Evolutionary conservation across 2,888 invertebrate genomes (phyloP), one percentile per base, ranked within the genome.

Genomic region (Drosophila flavopinicola): DNA sequence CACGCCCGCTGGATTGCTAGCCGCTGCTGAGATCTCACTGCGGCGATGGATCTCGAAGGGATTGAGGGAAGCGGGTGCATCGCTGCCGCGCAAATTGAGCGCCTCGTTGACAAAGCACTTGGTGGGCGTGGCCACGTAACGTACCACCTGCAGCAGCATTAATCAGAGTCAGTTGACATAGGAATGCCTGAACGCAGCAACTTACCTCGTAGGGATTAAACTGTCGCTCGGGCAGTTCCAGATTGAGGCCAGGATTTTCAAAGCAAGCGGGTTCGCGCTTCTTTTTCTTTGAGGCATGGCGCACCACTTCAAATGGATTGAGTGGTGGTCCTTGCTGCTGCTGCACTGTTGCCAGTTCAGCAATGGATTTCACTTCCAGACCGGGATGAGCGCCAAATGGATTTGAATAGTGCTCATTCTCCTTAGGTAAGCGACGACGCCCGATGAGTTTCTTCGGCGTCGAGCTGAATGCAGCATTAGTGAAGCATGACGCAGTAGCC

Each of bases 121-220:
- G 23, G 58, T 27, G 29, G 68, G 54, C 35, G 67, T 38, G 24
- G 63, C 35, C 27, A 53, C 27, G 27, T 27, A 11, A 37, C 85
- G 57, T 64, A 85, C 41, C 58, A 90, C 88, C 90, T 90, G 29
- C 7, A 59, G 48, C 37, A 13, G 15, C 13, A 41, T 10, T 10
- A 45, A 15, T 2, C 23, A 6, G 9, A 33, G 29, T 44, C 3
- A 25, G 23, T 3, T 6, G 7, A 24, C 5, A 54, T 9, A 11
- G 1, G 7, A 29, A 4, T n/a, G 5, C 6, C 3, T 7, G 7
- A 6, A 13, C 11, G 2, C 15, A 1, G 4, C 0, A 1, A 48
- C 58, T 30, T 63, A 90, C 91, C 87, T 91, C 91, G 71, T 88
- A 91, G 0, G 91, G 91, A 88, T 91, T 91, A 29, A 91, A 89